A percentile compares a stretch with the other conserved stretches of the same genome.
These are phyloP conservation scores for Cephonodes hylas DNA, from an alignment of 2,888 invertebrate species.

Conservation along the genomic window DNA sequence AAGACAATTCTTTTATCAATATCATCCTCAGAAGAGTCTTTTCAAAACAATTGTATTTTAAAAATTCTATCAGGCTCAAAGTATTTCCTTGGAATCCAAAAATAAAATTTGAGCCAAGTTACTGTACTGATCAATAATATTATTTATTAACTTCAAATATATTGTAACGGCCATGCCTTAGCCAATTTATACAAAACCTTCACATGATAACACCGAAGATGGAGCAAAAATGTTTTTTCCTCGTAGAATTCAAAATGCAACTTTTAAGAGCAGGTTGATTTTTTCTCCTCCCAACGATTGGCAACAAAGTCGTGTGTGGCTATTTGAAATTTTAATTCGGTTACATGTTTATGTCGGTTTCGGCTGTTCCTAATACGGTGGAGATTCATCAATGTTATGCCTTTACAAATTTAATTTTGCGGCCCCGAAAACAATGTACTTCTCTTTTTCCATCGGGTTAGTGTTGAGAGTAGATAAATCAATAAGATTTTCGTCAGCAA, in stretches of 20 bases:
- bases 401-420: slow-evolving; percentile 32
- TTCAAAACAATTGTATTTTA: too few species aligned
- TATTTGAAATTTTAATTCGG: slow-evolving; percentile 75
- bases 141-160: too few species aligned
- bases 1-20: too few species aligned
- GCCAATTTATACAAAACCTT: background rate
- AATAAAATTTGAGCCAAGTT: too few species aligned
- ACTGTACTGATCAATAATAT: too few species aligned
- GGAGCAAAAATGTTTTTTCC: slow-evolving; percentile 31
- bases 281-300: slow-evolving; percentile 46
- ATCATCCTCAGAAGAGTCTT: too few species aligned
- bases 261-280: slow-evolving; percentile 55
- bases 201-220: slow-evolving; percentile 29
- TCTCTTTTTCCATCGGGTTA: slow-evolving; percentile 14
- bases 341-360: slow-evolving; percentile 68
- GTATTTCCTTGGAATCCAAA: too few species aligned
- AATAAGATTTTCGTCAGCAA: slow-evolving; percentile 14
- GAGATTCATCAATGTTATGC: slow-evolving; percentile 70
- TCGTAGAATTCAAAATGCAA: slow-evolving; percentile 50
- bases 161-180: background rate
- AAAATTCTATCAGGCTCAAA: too few species aligned
- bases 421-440: slow-evolving; percentile 1
- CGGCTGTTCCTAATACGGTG: slow-evolving; percentile 65
- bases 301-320: slow-evolving; percentile 56
- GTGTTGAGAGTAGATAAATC: slow-evolving; percentile 17